Evolutionary conservation across 2,113 vertebrate genomes (phyloP).

Genomic region (Aspiorhynchus laticeps): DNA sequence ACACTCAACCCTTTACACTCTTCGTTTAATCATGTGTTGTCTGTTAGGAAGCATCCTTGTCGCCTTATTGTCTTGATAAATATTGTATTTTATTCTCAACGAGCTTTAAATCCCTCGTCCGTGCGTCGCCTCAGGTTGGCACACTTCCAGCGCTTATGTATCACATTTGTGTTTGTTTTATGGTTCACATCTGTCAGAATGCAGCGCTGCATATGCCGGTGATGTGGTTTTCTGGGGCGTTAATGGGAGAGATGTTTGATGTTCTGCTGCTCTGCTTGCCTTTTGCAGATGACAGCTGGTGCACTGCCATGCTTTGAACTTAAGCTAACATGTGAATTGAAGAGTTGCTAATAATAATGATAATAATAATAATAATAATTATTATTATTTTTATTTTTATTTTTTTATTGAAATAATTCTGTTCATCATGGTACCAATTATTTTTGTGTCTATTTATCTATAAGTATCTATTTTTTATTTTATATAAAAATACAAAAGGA

Average conservation of each 20-base stretch:
- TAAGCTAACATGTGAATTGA: neutral
- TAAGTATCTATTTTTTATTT: neutral
- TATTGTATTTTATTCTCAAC: neutral
- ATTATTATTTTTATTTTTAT: neutral
- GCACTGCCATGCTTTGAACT: neutral
- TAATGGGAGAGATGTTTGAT: constrained; percentile 41
- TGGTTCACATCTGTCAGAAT: constrained; percentile 39
- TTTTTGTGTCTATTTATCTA: neutral
- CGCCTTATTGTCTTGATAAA: neutral
- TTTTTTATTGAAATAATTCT: neutral
- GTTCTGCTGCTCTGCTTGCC: constrained; percentile 1
- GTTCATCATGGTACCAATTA: neutral
- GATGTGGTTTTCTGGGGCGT: constrained; percentile 40
- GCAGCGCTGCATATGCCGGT: constrained; percentile 14
- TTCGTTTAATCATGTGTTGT: neutral
- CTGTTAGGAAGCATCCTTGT: neutral
- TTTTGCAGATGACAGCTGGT: constrained; percentile 5
- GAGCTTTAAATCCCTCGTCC: neutral
- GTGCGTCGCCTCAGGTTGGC: neutral
- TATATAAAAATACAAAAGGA: neutral
- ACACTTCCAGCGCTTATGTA: constrained; percentile 1
- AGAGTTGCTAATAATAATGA: neutral
- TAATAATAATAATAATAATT: neutral
- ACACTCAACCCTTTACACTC: neutral
- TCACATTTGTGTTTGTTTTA: constrained; percentile 38